Evolutionary conservation across 2,113 vertebrate species (phyloP).

Genomic region (Sylvietta virens): DNA sequence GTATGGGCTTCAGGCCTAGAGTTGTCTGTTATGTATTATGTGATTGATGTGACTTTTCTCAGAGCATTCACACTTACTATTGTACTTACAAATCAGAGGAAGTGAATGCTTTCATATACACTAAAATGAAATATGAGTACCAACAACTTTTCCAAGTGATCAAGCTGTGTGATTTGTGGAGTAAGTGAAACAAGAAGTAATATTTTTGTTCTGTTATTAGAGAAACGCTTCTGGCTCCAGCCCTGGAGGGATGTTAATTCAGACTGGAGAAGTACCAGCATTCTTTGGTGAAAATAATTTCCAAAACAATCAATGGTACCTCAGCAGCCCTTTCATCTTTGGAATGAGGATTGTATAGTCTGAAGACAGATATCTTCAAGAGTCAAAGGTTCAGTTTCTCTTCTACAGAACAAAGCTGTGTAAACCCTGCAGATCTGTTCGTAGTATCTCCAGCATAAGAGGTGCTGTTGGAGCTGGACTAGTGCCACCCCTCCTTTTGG

Average conservation of each 20-base stretch:
- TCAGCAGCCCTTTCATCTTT: constrained; percentile 21
- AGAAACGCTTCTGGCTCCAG: neutral
- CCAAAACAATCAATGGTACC: constrained; percentile 9
- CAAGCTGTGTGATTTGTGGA: neutral
- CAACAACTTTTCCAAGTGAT: neutral
- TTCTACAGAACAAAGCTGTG: neutral
- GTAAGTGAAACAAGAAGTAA: constrained; percentile 15
- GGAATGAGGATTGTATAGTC: neutral
- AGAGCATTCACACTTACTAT: neutral
- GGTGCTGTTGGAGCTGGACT: neutral
- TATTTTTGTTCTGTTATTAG: neutral
- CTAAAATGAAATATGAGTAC: neutral
- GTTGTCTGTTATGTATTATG: neutral
- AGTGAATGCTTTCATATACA: neutral
- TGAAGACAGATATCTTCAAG: neutral
- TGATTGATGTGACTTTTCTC: neutral
- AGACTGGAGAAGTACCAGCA: neutral
- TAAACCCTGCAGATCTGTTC: neutral
- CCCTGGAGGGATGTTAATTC: neutral
- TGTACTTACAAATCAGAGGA: neutral
- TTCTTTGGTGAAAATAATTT: constrained; percentile 43
- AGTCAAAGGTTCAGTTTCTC: constrained; percentile 13
- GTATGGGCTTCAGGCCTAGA: neutral
- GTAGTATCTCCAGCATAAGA: neutral
- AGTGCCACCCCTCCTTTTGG: neutral